These are phyloP conservation scores for Oligia fasciuncula DNA, from an alignment of 2,888 invertebrate genomes.

Conservation along the genomic window DNA sequence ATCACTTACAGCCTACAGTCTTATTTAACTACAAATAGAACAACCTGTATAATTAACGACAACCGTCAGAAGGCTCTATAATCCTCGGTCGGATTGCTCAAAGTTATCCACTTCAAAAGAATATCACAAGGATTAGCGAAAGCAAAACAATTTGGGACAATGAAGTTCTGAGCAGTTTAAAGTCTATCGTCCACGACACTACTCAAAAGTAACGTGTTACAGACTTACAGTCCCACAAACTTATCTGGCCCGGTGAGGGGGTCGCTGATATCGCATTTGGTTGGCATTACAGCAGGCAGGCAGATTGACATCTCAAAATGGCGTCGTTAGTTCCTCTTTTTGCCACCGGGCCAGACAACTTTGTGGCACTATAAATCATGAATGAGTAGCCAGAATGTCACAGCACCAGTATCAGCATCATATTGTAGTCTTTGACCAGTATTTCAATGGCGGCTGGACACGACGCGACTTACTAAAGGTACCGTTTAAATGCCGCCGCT, in stretches of 20 bases:
- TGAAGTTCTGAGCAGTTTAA: conserved; percentile 11
- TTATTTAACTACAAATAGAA: conserved; percentile 16
- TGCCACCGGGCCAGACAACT: too few relatives aligned
- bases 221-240: not conserved
- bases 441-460: not conserved
- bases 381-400: not conserved
- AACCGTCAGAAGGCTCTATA: conserved; percentile 1
- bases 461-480: too few relatives aligned
- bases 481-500: too few relatives aligned
- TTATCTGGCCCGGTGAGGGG: too few relatives aligned
- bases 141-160: conserved; percentile 40
- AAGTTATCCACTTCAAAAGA: conserved; percentile 21
- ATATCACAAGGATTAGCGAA: conserved; percentile 20
- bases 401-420: not conserved
- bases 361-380: too few relatives aligned
- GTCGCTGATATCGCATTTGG: too few relatives aligned
- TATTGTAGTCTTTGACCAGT: too few relatives aligned
- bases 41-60: not conserved
- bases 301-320: too few relatives aligned
- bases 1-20: not conserved
- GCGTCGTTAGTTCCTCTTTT: too few relatives aligned
- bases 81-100: not conserved
- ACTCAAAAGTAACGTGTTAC: not conserved
- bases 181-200: not conserved
- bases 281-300: too few relatives aligned